Evolutionary conservation across 92 coral and sea anemone genomes (phyloP).

Genomic region (Porites cylindrica): DNA sequence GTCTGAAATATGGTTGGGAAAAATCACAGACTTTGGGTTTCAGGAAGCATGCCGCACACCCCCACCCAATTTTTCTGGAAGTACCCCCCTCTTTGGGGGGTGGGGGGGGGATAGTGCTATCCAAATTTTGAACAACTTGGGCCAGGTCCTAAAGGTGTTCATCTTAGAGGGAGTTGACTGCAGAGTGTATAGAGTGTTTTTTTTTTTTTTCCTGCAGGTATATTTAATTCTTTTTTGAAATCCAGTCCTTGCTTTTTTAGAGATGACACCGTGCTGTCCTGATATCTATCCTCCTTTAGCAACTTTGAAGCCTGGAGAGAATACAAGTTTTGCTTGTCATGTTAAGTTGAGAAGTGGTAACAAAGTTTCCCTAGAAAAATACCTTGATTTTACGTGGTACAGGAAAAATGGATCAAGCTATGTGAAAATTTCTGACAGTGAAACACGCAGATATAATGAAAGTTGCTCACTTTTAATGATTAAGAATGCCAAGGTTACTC

Average conservation of each 20-base stretch:
- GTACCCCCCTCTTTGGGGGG: too few species aligned
- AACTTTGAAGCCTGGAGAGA: background rate
- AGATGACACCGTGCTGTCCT: slow-evolving; percentile 22
- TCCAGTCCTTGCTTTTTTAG: background rate
- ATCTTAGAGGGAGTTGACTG: too few species aligned
- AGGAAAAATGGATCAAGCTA: background rate
- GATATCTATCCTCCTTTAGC: background rate
- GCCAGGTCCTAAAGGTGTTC: too few species aligned
- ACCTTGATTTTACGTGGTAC: slow-evolving; percentile 52
- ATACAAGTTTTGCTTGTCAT: slow-evolving; percentile 8
- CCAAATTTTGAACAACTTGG: too few species aligned
- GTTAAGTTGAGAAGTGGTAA: background rate
- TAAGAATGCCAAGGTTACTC: slow-evolving; percentile 28
- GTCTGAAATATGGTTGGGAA: too few species aligned
- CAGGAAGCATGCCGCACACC: too few species aligned
- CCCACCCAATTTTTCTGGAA: too few species aligned
- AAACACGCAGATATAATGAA: background rate
- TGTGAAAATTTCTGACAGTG: slow-evolving; percentile 17
- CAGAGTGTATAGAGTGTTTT: too few species aligned
- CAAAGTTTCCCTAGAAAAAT: background rate
- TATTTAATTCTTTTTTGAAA: background rate
- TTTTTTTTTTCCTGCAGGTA: too few species aligned
- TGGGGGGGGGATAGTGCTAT: too few species aligned
- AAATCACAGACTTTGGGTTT: too few species aligned
- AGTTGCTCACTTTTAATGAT: slow-evolving; percentile 24